Conservation (phyloP, 2,797 vertebrate genomes). For the Choloepus didactylus region DNA sequence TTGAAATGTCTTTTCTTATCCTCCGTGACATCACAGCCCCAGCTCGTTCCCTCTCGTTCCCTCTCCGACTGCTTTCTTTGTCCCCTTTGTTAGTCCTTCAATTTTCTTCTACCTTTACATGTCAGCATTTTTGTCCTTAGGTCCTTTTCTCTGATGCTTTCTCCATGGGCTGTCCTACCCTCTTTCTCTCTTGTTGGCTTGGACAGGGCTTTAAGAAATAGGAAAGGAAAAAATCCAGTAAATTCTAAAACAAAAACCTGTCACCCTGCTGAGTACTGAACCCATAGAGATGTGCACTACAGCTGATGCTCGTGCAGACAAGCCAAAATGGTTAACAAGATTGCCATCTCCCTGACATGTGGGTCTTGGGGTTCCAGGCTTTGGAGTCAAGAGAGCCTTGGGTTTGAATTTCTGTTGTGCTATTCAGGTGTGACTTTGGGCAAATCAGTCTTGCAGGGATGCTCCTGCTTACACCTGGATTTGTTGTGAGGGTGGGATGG, state of each 20-base stretch:
- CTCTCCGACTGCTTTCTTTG: not conserved
- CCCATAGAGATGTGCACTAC: conserved; percentile 62
- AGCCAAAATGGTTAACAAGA: conserved; percentile 68
- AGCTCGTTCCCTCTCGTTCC: accelerated
- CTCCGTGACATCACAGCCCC: not conserved
- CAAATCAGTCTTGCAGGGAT: not conserved
- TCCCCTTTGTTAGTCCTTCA: not conserved
- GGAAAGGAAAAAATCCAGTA: conserved; percentile 72
- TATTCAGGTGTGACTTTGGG: not conserved
- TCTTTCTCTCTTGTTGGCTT: not conserved
- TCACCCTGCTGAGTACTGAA: conserved; percentile 83
- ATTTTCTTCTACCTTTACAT: not conserved
- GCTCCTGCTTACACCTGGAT: not conserved
- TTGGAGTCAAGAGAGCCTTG: not conserved
- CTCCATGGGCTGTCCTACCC: not conserved
- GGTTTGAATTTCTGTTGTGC: not conserved
- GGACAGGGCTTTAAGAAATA: conserved; percentile 73
- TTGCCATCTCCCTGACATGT: conserved; percentile 56
- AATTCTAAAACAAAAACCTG: conserved; percentile 82
- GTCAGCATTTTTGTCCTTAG: not conserved
- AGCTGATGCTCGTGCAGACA: conserved; percentile 68
- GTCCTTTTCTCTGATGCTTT: not conserved
- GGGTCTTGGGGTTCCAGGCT: not conserved
- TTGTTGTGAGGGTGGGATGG: not conserved
- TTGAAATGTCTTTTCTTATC: too few species aligned